Conservation (phyloP, 2,797 vertebrate genomes). For the Paratrypauchen microcephalus region DNA sequence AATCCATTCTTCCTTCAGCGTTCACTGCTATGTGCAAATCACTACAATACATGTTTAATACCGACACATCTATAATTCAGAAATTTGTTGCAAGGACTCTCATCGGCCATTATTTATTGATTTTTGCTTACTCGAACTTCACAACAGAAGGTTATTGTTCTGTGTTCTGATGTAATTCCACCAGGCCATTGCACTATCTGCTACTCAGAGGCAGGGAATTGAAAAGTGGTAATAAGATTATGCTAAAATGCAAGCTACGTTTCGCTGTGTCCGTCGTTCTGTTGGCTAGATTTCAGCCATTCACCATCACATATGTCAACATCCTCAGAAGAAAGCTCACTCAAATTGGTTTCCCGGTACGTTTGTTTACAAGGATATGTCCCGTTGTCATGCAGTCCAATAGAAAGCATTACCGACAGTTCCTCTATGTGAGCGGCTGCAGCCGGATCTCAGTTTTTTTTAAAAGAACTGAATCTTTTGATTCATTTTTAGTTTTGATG, state of each 20-base stretch:
- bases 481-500: no score
- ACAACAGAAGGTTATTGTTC: not conserved
- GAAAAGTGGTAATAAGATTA: not conserved
- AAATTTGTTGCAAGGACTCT: not conserved
- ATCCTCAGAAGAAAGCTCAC: not conserved
- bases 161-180: not conserved
- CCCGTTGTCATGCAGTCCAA: not conserved
- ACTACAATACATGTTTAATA: not conserved
- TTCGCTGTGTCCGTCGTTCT: not conserved
- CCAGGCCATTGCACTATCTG: not conserved
- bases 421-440: no score
- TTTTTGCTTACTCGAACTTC: not conserved
- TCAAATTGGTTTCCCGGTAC: conserved; percentile 3
- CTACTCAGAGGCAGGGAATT: not conserved
- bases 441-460: no score
- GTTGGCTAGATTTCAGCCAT: not conserved
- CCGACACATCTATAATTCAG: not conserved
- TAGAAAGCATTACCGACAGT: not conserved
- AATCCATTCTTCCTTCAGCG: not conserved
- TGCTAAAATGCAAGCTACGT: not conserved
- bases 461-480: no score
- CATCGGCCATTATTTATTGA: not conserved
- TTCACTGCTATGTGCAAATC: not conserved
- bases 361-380: conserved; percentile 1
- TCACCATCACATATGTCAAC: not conserved